These are phyloP conservation scores for Aphidius colemani DNA, from an alignment of 2,888 invertebrate genomes.

Conservation along the genomic window DNA sequence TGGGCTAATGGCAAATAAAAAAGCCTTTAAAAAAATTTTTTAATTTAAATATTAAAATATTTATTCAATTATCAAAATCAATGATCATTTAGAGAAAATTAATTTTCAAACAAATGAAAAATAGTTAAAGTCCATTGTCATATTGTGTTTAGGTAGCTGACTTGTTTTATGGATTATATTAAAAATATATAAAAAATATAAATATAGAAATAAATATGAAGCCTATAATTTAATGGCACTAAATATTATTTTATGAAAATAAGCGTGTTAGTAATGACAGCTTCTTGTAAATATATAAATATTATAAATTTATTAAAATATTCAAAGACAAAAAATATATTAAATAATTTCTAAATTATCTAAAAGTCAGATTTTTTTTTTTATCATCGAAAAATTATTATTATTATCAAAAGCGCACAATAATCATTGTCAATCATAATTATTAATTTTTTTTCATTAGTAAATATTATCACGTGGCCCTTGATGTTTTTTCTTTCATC, in stretches of 20 bases:
- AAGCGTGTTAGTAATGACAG: slow-evolving; percentile 42
- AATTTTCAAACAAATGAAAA: slow-evolving; percentile 31
- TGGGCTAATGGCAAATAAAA: not conserved
- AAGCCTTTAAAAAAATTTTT: too few species aligned
- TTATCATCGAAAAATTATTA: not conserved
- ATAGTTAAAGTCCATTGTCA: slow-evolving; percentile 5
- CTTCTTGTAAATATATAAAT: slow-evolving; percentile 48
- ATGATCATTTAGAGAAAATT: not conserved
- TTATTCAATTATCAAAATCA: not conserved
- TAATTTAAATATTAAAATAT: not conserved
- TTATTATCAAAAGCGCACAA: too few species aligned
- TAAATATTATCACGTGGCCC: too few species aligned
- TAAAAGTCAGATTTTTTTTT: not conserved
- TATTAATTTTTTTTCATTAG: too few species aligned
- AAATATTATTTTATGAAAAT: slow-evolving; percentile 48
- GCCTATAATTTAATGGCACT: slow-evolving; percentile 48
- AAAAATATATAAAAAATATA: slow-evolving; percentile 36
- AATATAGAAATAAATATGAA: slow-evolving; percentile 49
- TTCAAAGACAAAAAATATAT: not conserved
- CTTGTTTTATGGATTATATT: slow-evolving; percentile 47
- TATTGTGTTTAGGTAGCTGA: slow-evolving; percentile 51
- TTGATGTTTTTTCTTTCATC: too few species aligned
- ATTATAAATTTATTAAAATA: slow-evolving; percentile 7
- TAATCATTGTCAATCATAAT: too few species aligned
- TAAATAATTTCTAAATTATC: not conserved